Conservation (phyloP, 2,888 invertebrate genomes). For the Habroteleia sp. region DNA sequence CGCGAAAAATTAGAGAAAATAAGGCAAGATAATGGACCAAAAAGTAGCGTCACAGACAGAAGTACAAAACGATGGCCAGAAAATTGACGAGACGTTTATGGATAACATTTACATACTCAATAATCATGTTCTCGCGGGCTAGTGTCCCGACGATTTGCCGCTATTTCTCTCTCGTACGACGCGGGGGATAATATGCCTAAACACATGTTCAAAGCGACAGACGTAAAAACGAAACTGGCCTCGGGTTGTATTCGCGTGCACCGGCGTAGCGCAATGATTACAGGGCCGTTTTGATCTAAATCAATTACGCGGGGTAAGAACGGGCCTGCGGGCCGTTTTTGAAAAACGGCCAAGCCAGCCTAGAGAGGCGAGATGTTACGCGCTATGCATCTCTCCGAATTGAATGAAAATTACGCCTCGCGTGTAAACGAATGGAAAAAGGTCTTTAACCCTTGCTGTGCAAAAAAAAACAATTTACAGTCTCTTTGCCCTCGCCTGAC, state of each 20-base stretch:
- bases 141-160: constrained; percentile 57
- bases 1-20: constrained; percentile 16
- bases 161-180: constrained; percentile 58
- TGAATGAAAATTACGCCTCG: constrained; percentile 74
- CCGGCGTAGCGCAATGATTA: constrained; percentile 73
- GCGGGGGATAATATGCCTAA: constrained; percentile 54
- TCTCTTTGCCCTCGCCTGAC: background rate
- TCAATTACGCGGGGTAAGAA: constrained; percentile 70
- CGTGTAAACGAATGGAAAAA: constrained; percentile 67
- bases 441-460: constrained; percentile 48
- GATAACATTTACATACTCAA: constrained; percentile 64
- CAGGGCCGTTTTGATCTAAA: constrained; percentile 75
- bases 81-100: constrained; percentile 58
- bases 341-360: constrained; percentile 47
- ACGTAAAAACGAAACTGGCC: constrained; percentile 65
- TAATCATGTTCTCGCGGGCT: constrained; percentile 64
- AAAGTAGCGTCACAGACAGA: constrained; percentile 32
- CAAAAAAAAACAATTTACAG: constrained; percentile 8
- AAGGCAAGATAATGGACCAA: constrained; percentile 8
- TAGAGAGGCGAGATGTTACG: constrained; percentile 44
- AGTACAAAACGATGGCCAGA: constrained; percentile 38
- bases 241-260: constrained; percentile 73
- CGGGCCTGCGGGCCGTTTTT: constrained; percentile 56
- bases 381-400: constrained; percentile 63
- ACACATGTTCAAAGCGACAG: constrained; percentile 64